Evolutionary conservation across 2,797 vertebrate genomes (phyloP).

Genomic region (Perodicticus potto): DNA sequence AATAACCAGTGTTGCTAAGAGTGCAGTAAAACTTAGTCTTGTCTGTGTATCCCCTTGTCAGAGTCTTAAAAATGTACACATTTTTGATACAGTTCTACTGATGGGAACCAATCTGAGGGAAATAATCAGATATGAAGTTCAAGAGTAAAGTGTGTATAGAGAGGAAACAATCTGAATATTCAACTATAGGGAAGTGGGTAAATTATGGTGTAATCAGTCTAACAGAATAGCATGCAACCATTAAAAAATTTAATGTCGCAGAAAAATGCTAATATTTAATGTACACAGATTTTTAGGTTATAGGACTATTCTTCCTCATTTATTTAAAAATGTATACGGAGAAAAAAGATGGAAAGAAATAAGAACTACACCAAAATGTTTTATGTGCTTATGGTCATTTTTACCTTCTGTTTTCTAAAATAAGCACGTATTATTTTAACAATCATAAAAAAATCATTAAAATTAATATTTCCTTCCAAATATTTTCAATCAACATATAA

Average conservation of each 20-base stretch:
- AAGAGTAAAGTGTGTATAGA: background rate
- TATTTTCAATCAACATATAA: conserved; percentile 48
- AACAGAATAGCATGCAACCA: background rate
- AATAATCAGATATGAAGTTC: conserved; percentile 39
- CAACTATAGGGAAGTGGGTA: background rate
- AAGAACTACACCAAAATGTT: conserved; percentile 22
- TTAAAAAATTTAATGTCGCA: conserved; percentile 38
- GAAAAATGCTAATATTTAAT: conserved; percentile 51
- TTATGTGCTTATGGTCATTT: conserved; percentile 29
- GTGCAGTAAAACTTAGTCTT: conserved; percentile 4
- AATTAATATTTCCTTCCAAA: background rate
- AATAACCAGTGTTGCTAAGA: background rate
- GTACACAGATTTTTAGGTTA: conserved; percentile 40
- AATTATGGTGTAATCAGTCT: background rate
- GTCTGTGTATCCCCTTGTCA: conserved; percentile 45
- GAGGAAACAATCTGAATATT: conserved; percentile 27
- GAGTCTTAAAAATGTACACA: conserved; percentile 25
- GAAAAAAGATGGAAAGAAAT: background rate
- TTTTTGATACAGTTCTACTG: conserved; percentile 25
- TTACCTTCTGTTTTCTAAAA: conserved; percentile 30
- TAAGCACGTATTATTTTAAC: conserved; percentile 18
- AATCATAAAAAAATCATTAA: conserved; percentile 1
- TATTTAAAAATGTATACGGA: conserved; percentile 29
- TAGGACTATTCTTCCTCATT: conserved; percentile 16
- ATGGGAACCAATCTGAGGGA: conserved; percentile 9